Conservation (phyloP, 2,113 vertebrate genomes). For the Barbus barbus region DNA sequence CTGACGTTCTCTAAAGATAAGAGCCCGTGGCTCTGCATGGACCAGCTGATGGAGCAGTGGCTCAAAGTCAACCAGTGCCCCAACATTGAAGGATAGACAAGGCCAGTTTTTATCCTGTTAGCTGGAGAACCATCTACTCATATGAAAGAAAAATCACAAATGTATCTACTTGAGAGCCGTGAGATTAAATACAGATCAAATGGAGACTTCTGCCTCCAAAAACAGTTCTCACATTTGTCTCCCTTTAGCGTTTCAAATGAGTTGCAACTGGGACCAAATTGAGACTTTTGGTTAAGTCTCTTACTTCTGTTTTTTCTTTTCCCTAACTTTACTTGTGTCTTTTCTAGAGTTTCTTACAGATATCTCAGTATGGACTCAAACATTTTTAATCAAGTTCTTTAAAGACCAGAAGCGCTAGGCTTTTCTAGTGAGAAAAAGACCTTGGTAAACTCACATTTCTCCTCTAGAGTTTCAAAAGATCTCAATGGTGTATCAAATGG, state of each 20-base stretch:
- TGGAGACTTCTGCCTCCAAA: neutral
- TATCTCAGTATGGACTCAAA: too few species aligned
- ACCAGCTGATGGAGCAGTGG: conserved; percentile 59
- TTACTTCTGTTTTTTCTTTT: too few species aligned
- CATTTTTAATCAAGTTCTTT: too few species aligned
- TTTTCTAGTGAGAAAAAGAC: too few species aligned
- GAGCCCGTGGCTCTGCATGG: conserved; percentile 65
- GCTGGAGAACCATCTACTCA: neutral
- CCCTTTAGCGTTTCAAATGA: neutral
- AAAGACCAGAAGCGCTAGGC: too few species aligned
- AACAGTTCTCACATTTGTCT: neutral
- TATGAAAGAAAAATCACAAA: neutral
- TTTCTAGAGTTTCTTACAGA: too few species aligned
- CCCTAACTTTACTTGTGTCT: too few species aligned
- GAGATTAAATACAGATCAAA: neutral
- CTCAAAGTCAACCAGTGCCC: conserved; percentile 59
- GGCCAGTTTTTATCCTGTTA: neutral
- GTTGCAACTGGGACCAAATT: too few species aligned
- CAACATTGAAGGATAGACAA: neutral
- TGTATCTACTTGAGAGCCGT: neutral
- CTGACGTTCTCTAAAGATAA: conserved; percentile 69
- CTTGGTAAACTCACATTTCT: too few species aligned
- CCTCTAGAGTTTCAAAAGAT: too few species aligned
- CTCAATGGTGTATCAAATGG: too few species aligned
- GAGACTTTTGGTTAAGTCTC: too few species aligned